phyloP scores from a whole-genome alignment of 2,888 invertebrate species.

The Pimpla rufipes region DNA sequence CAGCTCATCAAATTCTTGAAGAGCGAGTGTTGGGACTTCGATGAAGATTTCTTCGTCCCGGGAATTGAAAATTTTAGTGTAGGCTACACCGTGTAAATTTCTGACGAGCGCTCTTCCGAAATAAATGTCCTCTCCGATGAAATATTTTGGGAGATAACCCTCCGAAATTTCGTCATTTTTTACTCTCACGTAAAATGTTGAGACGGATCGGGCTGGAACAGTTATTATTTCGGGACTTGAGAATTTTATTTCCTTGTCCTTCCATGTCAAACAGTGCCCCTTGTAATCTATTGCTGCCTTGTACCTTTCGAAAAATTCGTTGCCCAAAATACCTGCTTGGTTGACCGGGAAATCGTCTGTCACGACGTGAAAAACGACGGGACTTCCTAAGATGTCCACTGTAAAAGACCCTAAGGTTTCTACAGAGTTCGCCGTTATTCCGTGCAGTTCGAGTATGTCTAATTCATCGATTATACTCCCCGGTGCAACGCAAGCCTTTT shows the following conservation, averaged over 20 bases:
- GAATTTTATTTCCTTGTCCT: conserved; percentile 8
- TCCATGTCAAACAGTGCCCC: conserved; percentile 13
- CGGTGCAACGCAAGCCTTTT: conserved; percentile 19
- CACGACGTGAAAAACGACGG: conserved; percentile 14
- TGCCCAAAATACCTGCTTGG: conserved; percentile 22
- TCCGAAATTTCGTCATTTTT: conserved; percentile 3
- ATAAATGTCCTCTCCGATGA: conserved; percentile 38
- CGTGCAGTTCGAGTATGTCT: conserved; percentile 36
- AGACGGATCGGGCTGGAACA: conserved; percentile 26
- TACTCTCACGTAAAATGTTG: conserved; percentile 10
- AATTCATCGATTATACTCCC: background rate
- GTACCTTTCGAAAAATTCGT: conserved; percentile 22
- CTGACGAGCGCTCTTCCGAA: conserved; percentile 50
- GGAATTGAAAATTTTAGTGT: background rate
- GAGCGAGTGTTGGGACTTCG: background rate
- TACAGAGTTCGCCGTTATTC: conserved; percentile 32
- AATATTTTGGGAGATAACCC: conserved; percentile 36
- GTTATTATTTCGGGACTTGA: conserved; percentile 10
- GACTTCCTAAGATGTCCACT: conserved; percentile 13
- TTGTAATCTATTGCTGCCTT: conserved; percentile 9
- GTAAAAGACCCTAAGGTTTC: conserved; percentile 33
- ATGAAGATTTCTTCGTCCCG: conserved; percentile 5
- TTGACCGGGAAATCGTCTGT: conserved; percentile 33
- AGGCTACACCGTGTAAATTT: conserved; percentile 19
- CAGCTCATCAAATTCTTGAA: background rate